Conservation (phyloP, 1,140 invertebrate genomes). For the Acromyrmex heyeri region DNA sequence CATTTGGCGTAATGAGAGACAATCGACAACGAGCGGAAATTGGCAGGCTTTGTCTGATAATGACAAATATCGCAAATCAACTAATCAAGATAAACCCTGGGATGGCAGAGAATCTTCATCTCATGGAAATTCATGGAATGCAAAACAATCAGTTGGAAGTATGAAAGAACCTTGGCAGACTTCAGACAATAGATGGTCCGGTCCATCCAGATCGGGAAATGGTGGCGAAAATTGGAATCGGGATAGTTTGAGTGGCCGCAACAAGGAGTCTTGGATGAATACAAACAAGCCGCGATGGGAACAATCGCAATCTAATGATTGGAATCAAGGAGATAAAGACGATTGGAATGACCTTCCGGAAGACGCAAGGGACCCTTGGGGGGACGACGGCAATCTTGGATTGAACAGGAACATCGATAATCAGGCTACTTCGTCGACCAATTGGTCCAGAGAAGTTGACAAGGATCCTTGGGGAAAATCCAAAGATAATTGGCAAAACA, state of each 20-base stretch:
- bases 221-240: constrained; percentile 77
- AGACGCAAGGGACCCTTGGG: constrained; percentile 85
- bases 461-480: constrained; percentile 66
- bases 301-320: constrained; percentile 58
- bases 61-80: constrained; percentile 66
- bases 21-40: constrained; percentile 43
- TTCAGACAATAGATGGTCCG: constrained; percentile 59
- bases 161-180: constrained; percentile 69
- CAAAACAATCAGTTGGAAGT: constrained; percentile 61
- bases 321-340: constrained; percentile 76
- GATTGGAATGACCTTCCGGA: constrained; percentile 85
- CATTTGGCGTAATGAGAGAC: constrained; percentile 69
- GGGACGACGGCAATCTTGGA: constrained; percentile 77
- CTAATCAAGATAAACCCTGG: constrained; percentile 56
- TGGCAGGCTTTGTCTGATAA: constrained; percentile 64
- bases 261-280: constrained; percentile 70
- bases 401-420: constrained; percentile 60
- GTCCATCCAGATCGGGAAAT: constrained; percentile 37
- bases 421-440: background rate
- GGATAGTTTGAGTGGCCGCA: constrained; percentile 64
- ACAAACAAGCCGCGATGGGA: constrained; percentile 74
- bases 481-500: constrained; percentile 74
- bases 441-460: constrained; percentile 61
- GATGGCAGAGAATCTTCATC: constrained; percentile 51
- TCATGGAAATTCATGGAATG: constrained; percentile 67